phyloP scores from a whole-genome alignment of 2,888 invertebrate species.

The Venusia cambrica region DNA sequence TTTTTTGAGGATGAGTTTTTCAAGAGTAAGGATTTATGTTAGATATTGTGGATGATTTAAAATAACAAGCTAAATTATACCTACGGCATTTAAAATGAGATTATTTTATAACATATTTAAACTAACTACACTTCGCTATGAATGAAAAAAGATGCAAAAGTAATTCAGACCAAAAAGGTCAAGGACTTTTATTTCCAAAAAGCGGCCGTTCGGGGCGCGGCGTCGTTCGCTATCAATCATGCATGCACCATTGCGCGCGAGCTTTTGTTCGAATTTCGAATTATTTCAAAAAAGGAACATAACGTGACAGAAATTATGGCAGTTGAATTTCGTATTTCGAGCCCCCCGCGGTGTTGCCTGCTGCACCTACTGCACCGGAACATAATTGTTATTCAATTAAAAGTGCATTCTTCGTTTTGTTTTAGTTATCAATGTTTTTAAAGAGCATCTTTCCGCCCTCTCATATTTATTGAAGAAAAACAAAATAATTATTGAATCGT shows the following conservation, averaged over 20 bases:
- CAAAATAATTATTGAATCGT: slow-evolving; percentile 14
- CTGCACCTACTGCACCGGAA: slow-evolving; percentile 42
- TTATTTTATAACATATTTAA: too few relatives aligned
- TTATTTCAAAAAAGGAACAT: slow-evolving; percentile 70
- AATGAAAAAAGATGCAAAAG: slow-evolving; percentile 31
- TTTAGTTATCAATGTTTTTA: slow-evolving; percentile 15
- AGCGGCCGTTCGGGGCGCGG: slow-evolving; percentile 57
- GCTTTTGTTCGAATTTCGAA: slow-evolving; percentile 78
- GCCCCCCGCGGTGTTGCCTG: slow-evolving; percentile 56
- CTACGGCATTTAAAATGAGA: too few relatives aligned
- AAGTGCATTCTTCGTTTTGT: slow-evolving; percentile 47
- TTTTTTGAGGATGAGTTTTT: too few relatives aligned
- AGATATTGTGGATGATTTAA: too few relatives aligned
- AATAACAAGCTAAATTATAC: too few relatives aligned
- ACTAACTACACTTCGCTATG: too few relatives aligned
- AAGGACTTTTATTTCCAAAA: slow-evolving; percentile 61
- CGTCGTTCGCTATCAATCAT: slow-evolving; percentile 78
- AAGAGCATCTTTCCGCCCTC: slow-evolving; percentile 19
- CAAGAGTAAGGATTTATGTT: too few relatives aligned
- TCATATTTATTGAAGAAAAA: slow-evolving; percentile 11
- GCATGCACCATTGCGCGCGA: slow-evolving; percentile 75
- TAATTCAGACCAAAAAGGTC: slow-evolving; percentile 52
- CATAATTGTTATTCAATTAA: slow-evolving; percentile 66
- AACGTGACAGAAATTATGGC: slow-evolving; percentile 66
- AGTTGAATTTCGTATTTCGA: slow-evolving; percentile 58